These are phyloP conservation scores for Cryptotermes secundus DNA, from an alignment of 1,140 invertebrate species.

Conservation along the genomic window DNA sequence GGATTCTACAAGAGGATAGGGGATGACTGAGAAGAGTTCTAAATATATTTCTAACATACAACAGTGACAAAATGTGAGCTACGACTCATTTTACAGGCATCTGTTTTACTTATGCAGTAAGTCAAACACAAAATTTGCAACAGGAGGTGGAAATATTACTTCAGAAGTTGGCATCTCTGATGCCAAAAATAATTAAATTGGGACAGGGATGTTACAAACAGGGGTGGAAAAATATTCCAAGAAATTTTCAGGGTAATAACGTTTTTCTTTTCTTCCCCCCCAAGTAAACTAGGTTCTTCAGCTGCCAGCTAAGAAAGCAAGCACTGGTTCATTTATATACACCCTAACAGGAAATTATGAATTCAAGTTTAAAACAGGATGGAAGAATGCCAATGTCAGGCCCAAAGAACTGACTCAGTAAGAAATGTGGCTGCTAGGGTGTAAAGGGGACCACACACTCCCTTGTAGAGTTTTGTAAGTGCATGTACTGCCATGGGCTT, in stretches of 20 bases:
- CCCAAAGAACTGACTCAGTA: background rate
- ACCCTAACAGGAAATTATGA: background rate
- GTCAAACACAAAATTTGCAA: background rate
- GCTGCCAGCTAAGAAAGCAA: background rate
- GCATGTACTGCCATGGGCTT: no score
- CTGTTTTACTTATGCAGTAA: background rate
- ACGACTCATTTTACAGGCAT: background rate
- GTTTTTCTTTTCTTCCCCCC: background rate
- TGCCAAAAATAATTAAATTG: background rate
- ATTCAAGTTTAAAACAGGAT: background rate
- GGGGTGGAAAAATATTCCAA: slow-evolving; percentile 8
- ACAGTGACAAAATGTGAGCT: background rate
- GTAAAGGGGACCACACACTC: no score
- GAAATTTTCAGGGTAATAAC: background rate
- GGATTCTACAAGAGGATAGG: background rate
- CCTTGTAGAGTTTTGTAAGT: no score
- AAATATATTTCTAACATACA: background rate
- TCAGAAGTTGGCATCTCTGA: slow-evolving; percentile 14
- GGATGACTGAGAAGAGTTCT: background rate
- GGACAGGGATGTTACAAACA: background rate
- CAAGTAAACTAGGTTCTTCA: background rate
- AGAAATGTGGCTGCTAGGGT: no score
- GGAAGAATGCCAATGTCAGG: background rate
- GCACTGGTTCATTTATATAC: background rate
- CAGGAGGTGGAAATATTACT: background rate